Conservation (phyloP, 1,140 invertebrate genomes). For the Tachypleus tridentatus region DNA sequence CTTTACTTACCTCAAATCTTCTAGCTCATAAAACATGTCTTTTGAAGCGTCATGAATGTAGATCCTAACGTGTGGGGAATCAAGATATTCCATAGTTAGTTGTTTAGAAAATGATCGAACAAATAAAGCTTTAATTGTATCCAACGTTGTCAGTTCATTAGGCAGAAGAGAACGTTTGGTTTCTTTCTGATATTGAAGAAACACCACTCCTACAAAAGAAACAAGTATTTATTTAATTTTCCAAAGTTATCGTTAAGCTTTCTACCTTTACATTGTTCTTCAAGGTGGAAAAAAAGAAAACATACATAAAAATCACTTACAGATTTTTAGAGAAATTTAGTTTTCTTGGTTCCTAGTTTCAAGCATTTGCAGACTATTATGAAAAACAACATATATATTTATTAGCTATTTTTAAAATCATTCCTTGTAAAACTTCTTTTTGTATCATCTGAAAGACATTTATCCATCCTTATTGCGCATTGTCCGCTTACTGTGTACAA, state of each 20-base stretch:
- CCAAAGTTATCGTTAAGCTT: too few species aligned
- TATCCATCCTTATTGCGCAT: too few species aligned
- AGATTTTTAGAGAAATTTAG: too few species aligned
- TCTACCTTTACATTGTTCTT: too few species aligned
- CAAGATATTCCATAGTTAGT: slow-evolving; percentile 90
- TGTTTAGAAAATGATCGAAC: slow-evolving; percentile 92
- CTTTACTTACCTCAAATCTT: slow-evolving; percentile 50
- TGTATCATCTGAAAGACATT: too few species aligned
- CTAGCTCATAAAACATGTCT: slow-evolving; percentile 97
- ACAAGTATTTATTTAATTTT: background rate
- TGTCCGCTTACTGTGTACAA: too few species aligned
- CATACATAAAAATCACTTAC: too few species aligned
- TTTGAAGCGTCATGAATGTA: slow-evolving; percentile 95
- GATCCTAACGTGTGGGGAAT: slow-evolving; percentile 79
- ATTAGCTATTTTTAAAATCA: too few species aligned
- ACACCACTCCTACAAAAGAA: slow-evolving; percentile 62
- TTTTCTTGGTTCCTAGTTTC: background rate
- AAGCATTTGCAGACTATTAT: too few species aligned
- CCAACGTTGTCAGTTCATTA: slow-evolving; percentile 93
- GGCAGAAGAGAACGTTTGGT: slow-evolving; percentile 92
- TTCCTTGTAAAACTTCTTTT: too few species aligned
- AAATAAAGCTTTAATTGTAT: slow-evolving; percentile 98
- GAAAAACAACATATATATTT: too few species aligned
- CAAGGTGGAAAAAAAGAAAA: too few species aligned
- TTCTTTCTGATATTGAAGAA: slow-evolving; percentile 90